A percentile compares a stretch with the other conserved stretches of the same genome.
phyloP scores from a whole-genome alignment of 2,113 vertebrate species.

The Alectura lathami region DNA sequence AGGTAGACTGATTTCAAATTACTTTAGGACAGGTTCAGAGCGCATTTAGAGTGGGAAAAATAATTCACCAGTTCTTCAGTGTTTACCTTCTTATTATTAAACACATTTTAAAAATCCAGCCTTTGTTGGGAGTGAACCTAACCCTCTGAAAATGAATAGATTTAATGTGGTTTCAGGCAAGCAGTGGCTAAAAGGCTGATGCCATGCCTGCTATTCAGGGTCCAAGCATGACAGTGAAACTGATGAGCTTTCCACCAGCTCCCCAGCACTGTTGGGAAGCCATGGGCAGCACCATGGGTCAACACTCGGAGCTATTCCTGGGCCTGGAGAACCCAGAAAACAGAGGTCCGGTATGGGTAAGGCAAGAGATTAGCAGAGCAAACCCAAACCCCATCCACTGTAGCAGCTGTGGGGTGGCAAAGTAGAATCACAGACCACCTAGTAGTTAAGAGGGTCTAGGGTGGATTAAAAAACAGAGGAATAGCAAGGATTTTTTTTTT shows the following conservation, averaged over 20 bases:
- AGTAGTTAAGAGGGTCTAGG: neutral
- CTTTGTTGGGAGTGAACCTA: neutral
- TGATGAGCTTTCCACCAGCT: neutral
- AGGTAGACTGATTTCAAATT: neutral
- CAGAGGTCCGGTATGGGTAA: neutral
- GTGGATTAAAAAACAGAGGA: neutral
- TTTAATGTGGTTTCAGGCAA: neutral
- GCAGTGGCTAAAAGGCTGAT: neutral
- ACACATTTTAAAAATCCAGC: neutral
- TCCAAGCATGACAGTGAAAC: neutral
- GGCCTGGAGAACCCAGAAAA: neutral
- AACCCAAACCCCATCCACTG: neutral
- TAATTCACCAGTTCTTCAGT: neutral
- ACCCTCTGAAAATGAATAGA: neutral
- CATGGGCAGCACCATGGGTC: neutral
- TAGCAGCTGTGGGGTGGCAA: neutral
- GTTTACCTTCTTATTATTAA: neutral
- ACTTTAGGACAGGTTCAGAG: neutral
- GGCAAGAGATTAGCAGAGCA: neutral
- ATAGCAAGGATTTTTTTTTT: neutral
- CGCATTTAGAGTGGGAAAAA: neutral
- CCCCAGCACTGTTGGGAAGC: neutral
- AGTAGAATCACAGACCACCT: neutral
- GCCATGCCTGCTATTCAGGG: neutral
- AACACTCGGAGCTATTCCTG: neutral